Base-by-base conservation (phyloP, 2,888 invertebrate genomes). In the Ectemnius cavifrons region DNA sequence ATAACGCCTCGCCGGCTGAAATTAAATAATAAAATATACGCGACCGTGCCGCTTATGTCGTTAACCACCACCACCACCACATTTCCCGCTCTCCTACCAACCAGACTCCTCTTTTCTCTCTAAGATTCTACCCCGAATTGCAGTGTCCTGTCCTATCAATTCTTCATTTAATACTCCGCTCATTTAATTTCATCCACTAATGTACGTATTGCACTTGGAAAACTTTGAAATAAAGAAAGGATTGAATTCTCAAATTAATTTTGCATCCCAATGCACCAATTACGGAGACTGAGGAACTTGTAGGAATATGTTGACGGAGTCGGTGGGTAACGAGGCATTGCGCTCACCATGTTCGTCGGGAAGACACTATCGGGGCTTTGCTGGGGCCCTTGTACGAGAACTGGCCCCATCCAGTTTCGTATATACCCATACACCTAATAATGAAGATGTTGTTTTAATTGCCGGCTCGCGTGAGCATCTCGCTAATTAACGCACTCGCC, bases 391-490 rank as follows among this genome's bases (percentile, higher is more conserved):
- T 63, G 71, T 23, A 60, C 49, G 56, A 60, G 45, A 77, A 72
- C 63, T 61, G 63, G 61, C 60, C 37, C 78, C 83, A 73, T 79
- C 72, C 80, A 77, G 72, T 78, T 83, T 78, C 77, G 76, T 79
- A 81, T 75, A 86, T 37, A 37, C 37, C 37, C 85, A 85, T 86
- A 86, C 86, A 87, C 85, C 89, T 88, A 88, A 90, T 90, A 90
- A 91, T 90, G 89, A 91, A 91, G 90, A 90, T 90, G 90, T 91
- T 87, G 89, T 87, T 89, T 90, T 90, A 90, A 90, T 91, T 90
- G 90, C 90, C 82, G 85, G 86, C 88, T 89, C 88, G 90, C 89
- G 89, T 89, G 90, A 88, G 89, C 88, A 89, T 87, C 88, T 83
- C 86, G 87, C 90, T 90, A 90, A 90, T 90, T 90, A 90, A 90